A percentile compares a stretch with the other conserved stretches of the same genome.
Evolutionary conservation across 2,113 vertebrate species (phyloP).

Genomic region (Uropsilus gracilis): DNA sequence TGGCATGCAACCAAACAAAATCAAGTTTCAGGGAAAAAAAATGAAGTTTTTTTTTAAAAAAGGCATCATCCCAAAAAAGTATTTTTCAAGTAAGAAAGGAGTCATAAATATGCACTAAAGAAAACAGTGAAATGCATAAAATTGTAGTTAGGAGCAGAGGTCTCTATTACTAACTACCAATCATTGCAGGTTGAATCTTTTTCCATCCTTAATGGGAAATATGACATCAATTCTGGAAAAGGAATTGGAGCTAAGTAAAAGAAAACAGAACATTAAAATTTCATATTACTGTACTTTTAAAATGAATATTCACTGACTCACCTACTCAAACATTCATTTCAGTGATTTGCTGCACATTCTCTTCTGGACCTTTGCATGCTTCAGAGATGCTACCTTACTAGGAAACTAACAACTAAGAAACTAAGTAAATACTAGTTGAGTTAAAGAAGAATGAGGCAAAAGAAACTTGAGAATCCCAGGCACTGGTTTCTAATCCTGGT

Average conservation of each 20-base stretch:
- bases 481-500: not conserved
- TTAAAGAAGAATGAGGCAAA: not conserved
- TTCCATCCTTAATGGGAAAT: conserved; percentile 29
- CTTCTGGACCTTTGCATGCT: not conserved
- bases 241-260: not conserved
- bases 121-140: not conserved
- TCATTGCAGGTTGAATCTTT: conserved; percentile 2
- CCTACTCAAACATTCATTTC: not conserved
- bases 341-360: not conserved
- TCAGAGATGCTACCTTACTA: not conserved
- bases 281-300: not conserved
- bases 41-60: not conserved
- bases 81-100: conserved; percentile 2
- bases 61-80: not conserved
- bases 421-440: not conserved
- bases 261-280: not conserved
- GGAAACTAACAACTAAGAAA: not conserved
- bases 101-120: not conserved
- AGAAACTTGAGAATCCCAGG: not conserved
- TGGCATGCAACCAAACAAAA: not conserved
- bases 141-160: not conserved
- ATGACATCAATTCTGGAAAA: not conserved
- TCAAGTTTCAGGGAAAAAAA: conserved; percentile 15
- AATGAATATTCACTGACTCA: not conserved
- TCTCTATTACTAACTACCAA: not conserved